Base-by-base conservation (phyloP, 2,797 vertebrate genomes). In the Mus spretus region DNA sequence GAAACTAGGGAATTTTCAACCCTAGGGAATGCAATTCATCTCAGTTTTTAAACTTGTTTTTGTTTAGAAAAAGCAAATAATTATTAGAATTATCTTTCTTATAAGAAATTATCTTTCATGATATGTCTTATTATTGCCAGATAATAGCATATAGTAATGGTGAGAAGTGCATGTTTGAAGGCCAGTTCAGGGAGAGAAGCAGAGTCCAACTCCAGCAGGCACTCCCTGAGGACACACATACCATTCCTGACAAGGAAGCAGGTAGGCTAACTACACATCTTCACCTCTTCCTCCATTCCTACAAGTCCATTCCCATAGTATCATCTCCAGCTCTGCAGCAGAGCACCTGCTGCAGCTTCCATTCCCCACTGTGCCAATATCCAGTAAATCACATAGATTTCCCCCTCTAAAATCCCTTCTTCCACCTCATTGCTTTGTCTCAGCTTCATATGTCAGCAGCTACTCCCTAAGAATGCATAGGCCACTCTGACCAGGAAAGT, bases 31-130 rank as follows among this genome's bases (percentile, higher is more conserved):
- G 4, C 1, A 77, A 91, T 34, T 82, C 61, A 92, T 37, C 77
- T 97, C 40, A 37, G 20, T 88, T 88, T 93, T 95, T 53, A 74
- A 91, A 86, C 34, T 24, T 59, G 31, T 89, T 95, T 94, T 78
- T 93, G 72, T 95, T 90, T 67, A 44, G 82, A 12, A 40, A 94
- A 96, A 79, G 65, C 70, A 6, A 6, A 44, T 70, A 63, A 78
- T 75, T 31, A 20, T 89, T 92, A 93, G 93, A 89, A 89, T 72
- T 15, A 0, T 81, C 20, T 75, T 89, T 86, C 77, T 93, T 86
- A 1, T 44, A 91, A 91, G 11, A 44, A 44, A 44, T 44, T 44
- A 44, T 44, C 6, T 20, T 34, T 96, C 82, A 78, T 34, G 26
- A 70, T 44, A 74, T 78, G 72, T 96, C 11, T 40, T 77, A 80